Base-by-base conservation (phyloP, 2,888 invertebrate species). In the Azorinus chamasolen region DNA sequence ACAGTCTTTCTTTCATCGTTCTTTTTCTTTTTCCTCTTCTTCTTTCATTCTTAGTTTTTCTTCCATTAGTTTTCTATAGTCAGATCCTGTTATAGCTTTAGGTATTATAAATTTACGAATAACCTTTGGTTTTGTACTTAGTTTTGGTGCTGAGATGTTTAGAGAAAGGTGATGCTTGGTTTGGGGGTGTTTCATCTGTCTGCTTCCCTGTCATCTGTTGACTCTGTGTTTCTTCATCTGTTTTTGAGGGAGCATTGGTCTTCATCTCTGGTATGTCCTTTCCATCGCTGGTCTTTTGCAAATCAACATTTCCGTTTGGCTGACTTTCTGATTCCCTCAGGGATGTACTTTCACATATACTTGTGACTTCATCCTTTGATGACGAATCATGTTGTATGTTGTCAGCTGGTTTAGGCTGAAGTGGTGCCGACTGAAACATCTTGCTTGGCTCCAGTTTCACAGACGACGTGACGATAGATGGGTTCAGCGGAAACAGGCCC, bases 401-500 rank as follows among this genome's bases (percentile, higher is more conserved):
- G n/a, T 45, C 5, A 8, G n/a, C 20, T 41, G 45, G 5, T 5
- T 45, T 45, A 18, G 45, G 20, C 4, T 18, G 6, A 45, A 20
- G 3, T 4, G 45, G 45, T 5, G n/a, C 14, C 4, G 45, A 45
- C 45, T 18, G 45, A 45, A 45, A 45, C 45, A 32, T 32, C 32
- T 45, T 50, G 32, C 69, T 69, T 3, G 69, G 69, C 10, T 25
- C 69, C 8, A 69, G 32, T 45, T 69, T 69, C 14, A 61, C 61
- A 16, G 59, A 69, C 1, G 8, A 22, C 1, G 27, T 16, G 2
- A 69, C 59, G 2, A 12, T 3, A 6, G 22, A 18, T n/a, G 46
- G 59, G 27, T 69, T 32, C 1, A 57, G n/a, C 1, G 66, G 73
- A 32, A 55, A 66, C 20, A 73, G 27, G 1, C 73, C 61, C 27